Conservation (phyloP, 1,140 invertebrate species). For the Heliconius congener region DNA sequence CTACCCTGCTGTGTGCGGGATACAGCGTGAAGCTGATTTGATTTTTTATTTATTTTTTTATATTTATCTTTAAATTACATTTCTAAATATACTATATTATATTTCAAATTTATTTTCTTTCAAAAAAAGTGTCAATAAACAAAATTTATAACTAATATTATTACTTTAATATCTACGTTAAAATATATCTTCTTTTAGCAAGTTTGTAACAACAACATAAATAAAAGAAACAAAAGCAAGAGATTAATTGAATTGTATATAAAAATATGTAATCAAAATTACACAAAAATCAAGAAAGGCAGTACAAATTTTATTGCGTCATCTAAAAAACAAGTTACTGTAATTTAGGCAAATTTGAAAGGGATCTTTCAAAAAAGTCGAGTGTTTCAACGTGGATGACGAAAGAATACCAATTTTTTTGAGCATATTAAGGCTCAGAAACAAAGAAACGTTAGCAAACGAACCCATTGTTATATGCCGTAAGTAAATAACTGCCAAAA, state of each 20-base stretch:
- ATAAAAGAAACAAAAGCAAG: not conserved
- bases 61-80: no score
- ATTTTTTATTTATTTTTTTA: no score
- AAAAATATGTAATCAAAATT: not conserved
- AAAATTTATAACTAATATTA: no score
- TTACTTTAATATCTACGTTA: no score
- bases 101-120: no score
- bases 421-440: constrained; percentile 10
- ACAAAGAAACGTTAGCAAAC: constrained; percentile 30
- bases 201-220: no score
- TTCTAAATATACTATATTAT: no score
- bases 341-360: not conserved
- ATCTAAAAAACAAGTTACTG: not conserved
- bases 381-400: not conserved
- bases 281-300: not conserved
- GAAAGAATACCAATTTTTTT: constrained; percentile 9
- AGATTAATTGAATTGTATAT: not conserved
- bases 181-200: no score
- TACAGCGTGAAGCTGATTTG: no score
- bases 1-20: no score
- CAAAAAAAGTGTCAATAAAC: no score
- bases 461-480: constrained; percentile 26
- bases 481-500: constrained; percentile 31
- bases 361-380: not conserved
- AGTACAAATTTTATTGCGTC: not conserved